These are phyloP conservation scores for Sebastes iracundus DNA, from an alignment of 2,797 vertebrate genomes.

Conservation along the genomic window DNA sequence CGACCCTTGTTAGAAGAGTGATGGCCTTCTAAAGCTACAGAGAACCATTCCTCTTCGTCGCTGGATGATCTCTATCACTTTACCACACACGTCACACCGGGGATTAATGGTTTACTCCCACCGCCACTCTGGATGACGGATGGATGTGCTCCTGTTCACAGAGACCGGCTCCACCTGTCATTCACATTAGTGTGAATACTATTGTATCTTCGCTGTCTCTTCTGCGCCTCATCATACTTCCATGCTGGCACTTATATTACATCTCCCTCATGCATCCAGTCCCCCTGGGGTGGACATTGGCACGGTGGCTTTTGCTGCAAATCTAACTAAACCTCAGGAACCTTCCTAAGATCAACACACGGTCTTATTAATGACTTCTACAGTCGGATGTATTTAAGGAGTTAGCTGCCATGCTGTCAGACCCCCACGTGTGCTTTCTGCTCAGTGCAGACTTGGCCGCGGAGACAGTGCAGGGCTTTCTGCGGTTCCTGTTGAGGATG, in stretches of 20 bases:
- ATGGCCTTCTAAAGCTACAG: constrained; percentile 30
- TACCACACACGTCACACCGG: constrained; percentile 43
- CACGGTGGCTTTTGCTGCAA: constrained; percentile 46
- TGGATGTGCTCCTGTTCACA: constrained; percentile 28
- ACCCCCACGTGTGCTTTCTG: constrained; percentile 23
- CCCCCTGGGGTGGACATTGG: constrained; percentile 45
- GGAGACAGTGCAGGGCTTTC: constrained; percentile 11
- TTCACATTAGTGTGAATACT: constrained; percentile 51
- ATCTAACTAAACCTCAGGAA: constrained; percentile 32
- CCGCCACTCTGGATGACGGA: constrained; percentile 39
- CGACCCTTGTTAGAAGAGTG: constrained; percentile 44
- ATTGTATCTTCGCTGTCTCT: constrained; percentile 3
- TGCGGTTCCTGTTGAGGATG: constrained; percentile 41
- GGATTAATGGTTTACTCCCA: constrained; percentile 55
- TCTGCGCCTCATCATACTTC: neutral
- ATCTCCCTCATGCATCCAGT: constrained; percentile 12
- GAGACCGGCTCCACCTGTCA: constrained; percentile 39
- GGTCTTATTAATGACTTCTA: constrained; percentile 60
- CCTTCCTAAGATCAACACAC: constrained; percentile 51
- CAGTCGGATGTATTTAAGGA: constrained; percentile 49
- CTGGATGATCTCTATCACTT: constrained; percentile 60
- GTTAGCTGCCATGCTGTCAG: constrained; percentile 37
- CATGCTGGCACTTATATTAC: neutral
- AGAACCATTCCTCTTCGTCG: constrained; percentile 38
- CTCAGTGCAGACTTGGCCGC: constrained; percentile 16